Evolutionary conservation across 2,888 invertebrate genomes (phyloP).

Genomic region (Athripsodes cinereus): DNA sequence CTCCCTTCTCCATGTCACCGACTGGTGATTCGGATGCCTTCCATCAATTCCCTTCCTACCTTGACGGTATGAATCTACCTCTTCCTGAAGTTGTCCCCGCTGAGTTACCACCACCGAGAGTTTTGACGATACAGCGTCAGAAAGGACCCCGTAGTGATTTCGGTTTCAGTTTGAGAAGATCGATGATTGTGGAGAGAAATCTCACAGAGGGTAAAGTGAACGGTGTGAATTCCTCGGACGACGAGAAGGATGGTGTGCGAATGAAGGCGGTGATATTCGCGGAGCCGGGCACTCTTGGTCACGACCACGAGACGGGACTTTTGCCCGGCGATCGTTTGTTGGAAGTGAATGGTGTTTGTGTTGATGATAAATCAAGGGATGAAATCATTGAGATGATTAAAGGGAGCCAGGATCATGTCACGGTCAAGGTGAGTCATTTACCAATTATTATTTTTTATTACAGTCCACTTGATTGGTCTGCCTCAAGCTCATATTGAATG

Average conservation of each 20-base stretch:
- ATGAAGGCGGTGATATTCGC: slow-evolving; percentile 80
- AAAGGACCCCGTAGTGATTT: slow-evolving; percentile 85
- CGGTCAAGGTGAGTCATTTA: slow-evolving; percentile 67
- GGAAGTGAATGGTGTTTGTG: slow-evolving; percentile 82
- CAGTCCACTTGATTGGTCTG: too few relatives aligned
- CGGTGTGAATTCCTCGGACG: slow-evolving; percentile 39
- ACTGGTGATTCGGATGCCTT: slow-evolving; percentile 82
- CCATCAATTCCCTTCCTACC: slow-evolving; percentile 72
- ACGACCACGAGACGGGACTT: slow-evolving; percentile 72
- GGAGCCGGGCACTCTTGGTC: slow-evolving; percentile 70
- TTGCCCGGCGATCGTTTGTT: slow-evolving; percentile 91
- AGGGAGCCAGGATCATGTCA: slow-evolving; percentile 74
- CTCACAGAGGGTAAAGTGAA: slow-evolving; percentile 33
- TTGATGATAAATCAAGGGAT: slow-evolving; percentile 80
- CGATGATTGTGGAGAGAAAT: slow-evolving; percentile 70
- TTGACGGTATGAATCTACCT: slow-evolving; percentile 68
- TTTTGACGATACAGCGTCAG: slow-evolving; percentile 70
- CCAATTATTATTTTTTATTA: too few relatives aligned
- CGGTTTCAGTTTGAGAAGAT: slow-evolving; percentile 87
- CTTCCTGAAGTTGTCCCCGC: slow-evolving; percentile 65
- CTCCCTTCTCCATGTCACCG: slow-evolving; percentile 79
- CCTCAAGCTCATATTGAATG: too few relatives aligned
- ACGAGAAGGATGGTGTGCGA: slow-evolving; percentile 40
- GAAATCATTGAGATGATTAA: slow-evolving; percentile 92
- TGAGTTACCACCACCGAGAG: slow-evolving; percentile 64